A percentile compares a stretch with the other conserved stretches of the same genome.
phyloP scores from a whole-genome alignment of 1,140 invertebrate species.

The Caenorhabditis latens region DNA sequence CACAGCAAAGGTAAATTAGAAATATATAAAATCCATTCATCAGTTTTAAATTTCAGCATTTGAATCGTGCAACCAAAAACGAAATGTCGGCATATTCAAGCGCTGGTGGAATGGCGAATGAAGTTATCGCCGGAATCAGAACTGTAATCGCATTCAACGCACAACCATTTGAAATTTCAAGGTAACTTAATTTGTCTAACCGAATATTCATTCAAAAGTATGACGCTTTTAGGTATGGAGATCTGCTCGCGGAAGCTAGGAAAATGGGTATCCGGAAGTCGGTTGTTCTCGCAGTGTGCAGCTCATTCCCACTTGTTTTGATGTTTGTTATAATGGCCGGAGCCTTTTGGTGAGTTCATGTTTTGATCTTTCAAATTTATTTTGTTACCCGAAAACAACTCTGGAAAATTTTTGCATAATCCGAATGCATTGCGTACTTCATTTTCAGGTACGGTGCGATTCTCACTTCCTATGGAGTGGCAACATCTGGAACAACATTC shows the following conservation, averaged over 20 bases:
- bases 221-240: constrained; percentile 79
- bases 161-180: constrained; percentile 82
- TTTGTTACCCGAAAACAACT: not conserved
- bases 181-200: constrained; percentile 61
- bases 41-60: not conserved
- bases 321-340: constrained; percentile 79
- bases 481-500: constrained; percentile 83
- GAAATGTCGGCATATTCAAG: constrained; percentile 85
- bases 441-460: constrained; percentile 78
- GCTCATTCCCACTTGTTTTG: constrained; percentile 82
- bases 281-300: constrained; percentile 82
- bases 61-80: constrained; percentile 80
- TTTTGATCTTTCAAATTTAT: not conserved
- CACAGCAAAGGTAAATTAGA: not conserved
- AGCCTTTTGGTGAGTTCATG: constrained; percentile 80
- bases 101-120: constrained; percentile 86
- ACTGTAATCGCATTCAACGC: constrained; percentile 88
- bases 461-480: constrained; percentile 81
- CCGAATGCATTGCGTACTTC: constrained; percentile 78
- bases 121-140: constrained; percentile 84
- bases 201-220: not conserved
- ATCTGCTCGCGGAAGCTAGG: constrained; percentile 82
- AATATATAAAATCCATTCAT: not conserved
- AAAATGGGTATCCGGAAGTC: constrained; percentile 84
- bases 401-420: not conserved